phyloP scores from a whole-genome alignment of 2,888 invertebrate species.

The Heteromyza rotundicornis region DNA sequence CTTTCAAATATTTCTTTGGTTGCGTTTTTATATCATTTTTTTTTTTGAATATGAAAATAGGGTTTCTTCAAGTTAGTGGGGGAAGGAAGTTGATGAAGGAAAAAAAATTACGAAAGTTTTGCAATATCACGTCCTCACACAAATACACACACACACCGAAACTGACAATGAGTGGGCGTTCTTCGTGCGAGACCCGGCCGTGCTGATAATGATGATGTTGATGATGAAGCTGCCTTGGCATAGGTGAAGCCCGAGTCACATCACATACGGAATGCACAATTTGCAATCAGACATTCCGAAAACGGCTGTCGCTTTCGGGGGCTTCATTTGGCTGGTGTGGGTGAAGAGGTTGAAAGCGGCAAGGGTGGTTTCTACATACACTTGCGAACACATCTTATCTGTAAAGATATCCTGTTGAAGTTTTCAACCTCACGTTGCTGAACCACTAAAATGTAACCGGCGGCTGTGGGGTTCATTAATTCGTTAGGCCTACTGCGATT shows the following conservation, averaged over 20 bases:
- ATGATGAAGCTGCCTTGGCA: not conserved
- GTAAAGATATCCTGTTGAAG: not conserved
- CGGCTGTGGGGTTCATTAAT: not conserved
- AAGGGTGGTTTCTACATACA: too few relatives aligned
- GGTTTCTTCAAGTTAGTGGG: not conserved
- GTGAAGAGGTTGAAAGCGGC: too few relatives aligned
- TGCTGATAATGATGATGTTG: not conserved
- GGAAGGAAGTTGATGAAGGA: not conserved
- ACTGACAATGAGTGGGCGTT: conserved; percentile 6
- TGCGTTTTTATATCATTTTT: not conserved
- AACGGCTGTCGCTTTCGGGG: not conserved
- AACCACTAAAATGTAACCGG: not conserved
- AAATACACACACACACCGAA: too few relatives aligned
- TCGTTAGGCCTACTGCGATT: not conserved
- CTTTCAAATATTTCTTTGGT: not conserved
- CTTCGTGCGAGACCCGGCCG: not conserved
- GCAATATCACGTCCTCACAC: not conserved
- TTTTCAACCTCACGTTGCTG: not conserved
- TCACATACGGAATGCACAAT: not conserved
- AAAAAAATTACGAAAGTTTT: not conserved
- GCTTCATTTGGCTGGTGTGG: not conserved
- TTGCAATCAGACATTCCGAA: not conserved
- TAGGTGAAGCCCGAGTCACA: not conserved
- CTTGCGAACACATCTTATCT: too few relatives aligned
- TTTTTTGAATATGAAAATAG: not conserved